Conservation (phyloP, 53 echinoderm and acorn worm genomes). For the Astropecten irregularis region DNA sequence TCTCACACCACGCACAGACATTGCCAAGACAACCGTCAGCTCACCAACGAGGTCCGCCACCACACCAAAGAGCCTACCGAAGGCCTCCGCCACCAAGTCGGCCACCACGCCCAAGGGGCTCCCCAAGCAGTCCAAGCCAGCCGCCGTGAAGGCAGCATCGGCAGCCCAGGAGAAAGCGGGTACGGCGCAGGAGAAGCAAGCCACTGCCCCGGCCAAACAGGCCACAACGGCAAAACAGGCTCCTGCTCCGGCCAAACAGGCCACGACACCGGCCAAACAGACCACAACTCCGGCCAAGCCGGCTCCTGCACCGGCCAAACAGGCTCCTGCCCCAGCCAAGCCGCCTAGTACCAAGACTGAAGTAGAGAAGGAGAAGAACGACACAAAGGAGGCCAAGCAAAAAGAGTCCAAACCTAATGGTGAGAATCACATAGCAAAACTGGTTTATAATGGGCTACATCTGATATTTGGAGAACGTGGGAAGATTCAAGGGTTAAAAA, state of each 20-base stretch:
- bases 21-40: constrained; percentile 45
- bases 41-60: constrained; percentile 57
- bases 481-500: too few relatives aligned
- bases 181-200: not conserved
- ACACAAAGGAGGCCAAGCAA: constrained; percentile 7
- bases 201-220: not conserved
- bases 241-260: not conserved
- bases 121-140: constrained; percentile 15
- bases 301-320: too few relatives aligned
- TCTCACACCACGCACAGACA: constrained; percentile 73
- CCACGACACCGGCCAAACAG: not conserved
- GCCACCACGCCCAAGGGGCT: constrained; percentile 37
- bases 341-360: not conserved
- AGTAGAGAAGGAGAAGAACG: not conserved
- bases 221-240: not conserved
- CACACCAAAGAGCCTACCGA: constrained; percentile 51
- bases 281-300: not conserved
- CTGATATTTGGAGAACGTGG: too few relatives aligned
- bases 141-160: constrained; percentile 1
- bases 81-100: not conserved
- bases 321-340: not conserved
- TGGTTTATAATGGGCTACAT: too few relatives aligned
- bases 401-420: constrained; percentile 57
- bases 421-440: not conserved
- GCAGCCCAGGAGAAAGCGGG: not conserved